These are phyloP conservation scores for Physella acuta DNA, from an alignment of 1,140 invertebrate species.

Conservation along the genomic window DNA sequence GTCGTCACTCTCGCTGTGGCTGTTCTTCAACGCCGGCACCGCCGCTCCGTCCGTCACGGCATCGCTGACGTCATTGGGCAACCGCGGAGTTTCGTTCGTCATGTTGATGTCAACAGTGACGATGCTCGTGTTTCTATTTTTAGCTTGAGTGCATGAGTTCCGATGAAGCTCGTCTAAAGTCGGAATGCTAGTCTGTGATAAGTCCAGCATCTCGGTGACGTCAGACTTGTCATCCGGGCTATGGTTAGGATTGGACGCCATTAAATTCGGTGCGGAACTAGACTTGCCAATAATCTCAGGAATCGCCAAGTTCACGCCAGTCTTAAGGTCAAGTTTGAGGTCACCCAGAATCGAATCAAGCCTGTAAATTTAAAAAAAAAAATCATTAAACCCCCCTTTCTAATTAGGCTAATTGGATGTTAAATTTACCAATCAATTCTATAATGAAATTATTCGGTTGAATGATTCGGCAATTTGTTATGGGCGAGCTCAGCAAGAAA, in stretches of 20 bases:
- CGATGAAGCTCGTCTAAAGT: slow-evolving; percentile 1
- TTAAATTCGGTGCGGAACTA: slow-evolving; percentile 10
- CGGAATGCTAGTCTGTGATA: neutral
- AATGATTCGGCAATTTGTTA: too few species aligned
- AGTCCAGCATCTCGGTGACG: too few species aligned
- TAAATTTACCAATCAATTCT: too few species aligned
- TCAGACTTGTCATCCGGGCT: too few species aligned
- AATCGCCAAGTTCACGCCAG: neutral
- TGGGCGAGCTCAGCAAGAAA: too few species aligned
- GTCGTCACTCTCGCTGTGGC: slow-evolving; percentile 24
- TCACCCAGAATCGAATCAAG: slow-evolving; percentile 2
- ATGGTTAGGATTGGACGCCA: too few species aligned
- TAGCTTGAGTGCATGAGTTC: neutral
- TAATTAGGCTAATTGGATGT: too few species aligned
- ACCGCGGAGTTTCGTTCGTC: neutral
- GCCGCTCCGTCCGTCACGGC: neutral
- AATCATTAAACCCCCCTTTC: too few species aligned
- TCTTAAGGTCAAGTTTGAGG: neutral
- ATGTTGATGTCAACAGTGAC: slow-evolving; percentile 16
- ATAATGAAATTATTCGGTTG: too few species aligned
- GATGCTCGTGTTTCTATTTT: slow-evolving; percentile 1
- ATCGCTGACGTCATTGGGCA: neutral
- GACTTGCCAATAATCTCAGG: neutral
- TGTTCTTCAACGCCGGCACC: neutral
- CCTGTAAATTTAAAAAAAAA: neutral